Evolutionary conservation across 2,797 vertebrate genomes (phyloP).

Genomic region (Poeciliopsis paucimaculata): DNA sequence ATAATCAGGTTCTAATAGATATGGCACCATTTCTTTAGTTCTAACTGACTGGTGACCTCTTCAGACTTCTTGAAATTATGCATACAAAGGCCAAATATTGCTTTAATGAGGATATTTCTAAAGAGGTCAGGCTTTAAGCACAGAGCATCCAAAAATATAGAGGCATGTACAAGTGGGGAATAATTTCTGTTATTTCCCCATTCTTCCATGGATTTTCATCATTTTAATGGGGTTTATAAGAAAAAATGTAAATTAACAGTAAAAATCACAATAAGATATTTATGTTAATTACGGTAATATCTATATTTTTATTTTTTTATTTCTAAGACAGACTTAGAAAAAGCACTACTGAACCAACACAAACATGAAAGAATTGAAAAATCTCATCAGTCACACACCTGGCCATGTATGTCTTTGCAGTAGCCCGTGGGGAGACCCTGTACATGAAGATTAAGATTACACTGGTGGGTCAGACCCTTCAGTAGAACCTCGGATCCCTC

Average conservation of each 20-base stretch:
- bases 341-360: background rate
- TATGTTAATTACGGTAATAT: background rate
- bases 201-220: background rate
- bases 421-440: slow-evolving; percentile 90
- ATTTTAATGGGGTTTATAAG: background rate
- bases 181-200: background rate
- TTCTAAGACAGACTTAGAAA: background rate
- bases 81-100: background rate
- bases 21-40: background rate
- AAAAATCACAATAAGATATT: background rate
- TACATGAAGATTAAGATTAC: slow-evolving; percentile 84
- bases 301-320: background rate
- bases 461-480: slow-evolving; percentile 87
- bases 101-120: background rate
- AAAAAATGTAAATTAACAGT: background rate
- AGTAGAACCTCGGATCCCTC: slow-evolving; percentile 81
- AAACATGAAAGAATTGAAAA: background rate
- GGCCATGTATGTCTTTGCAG: slow-evolving; percentile 94
- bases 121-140: background rate
- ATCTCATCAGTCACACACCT: slow-evolving; percentile 77
- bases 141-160: background rate
- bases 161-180: background rate
- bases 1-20: background rate
- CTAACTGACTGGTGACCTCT: background rate
- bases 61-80: background rate